These are phyloP conservation scores for Polydrusus pterygomalis DNA, from an alignment of 2,888 invertebrate genomes.

Conservation along the genomic window DNA sequence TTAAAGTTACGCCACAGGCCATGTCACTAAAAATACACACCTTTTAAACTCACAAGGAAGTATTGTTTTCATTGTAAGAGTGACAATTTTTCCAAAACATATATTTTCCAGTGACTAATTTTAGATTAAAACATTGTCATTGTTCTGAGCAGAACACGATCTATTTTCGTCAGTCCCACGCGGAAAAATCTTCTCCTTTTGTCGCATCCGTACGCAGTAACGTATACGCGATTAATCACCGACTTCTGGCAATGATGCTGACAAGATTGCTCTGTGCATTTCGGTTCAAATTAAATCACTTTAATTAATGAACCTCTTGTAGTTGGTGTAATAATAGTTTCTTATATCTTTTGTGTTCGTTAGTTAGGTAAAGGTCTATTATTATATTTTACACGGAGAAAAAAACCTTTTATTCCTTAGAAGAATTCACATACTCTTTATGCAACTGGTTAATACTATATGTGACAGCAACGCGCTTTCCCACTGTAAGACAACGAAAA, in stretches of 20 bases:
- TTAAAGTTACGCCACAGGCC: too few relatives aligned
- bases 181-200: constrained; percentile 47
- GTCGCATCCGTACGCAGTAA: constrained; percentile 32
- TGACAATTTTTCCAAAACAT: constrained; percentile 10
- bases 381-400: too few relatives aligned
- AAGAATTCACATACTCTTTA: too few relatives aligned
- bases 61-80: background rate
- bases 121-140: constrained; percentile 44
- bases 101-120: constrained; percentile 16
- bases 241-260: constrained; percentile 49
- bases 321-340: constrained; percentile 16
- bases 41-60: too few relatives aligned
- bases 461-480: too few relatives aligned
- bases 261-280: constrained; percentile 46
- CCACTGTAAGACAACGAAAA: too few relatives aligned
- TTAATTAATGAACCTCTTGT: constrained; percentile 51
- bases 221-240: constrained; percentile 52
- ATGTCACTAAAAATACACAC: background rate
- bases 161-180: constrained; percentile 46
- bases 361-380: too few relatives aligned
- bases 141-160: constrained; percentile 34
- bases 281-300: constrained; percentile 52
- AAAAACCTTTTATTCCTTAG: too few relatives aligned
- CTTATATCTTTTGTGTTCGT: background rate
- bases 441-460: too few relatives aligned